phyloP scores from a whole-genome alignment of 2,113 vertebrate species.

The Seriola dumerili region DNA sequence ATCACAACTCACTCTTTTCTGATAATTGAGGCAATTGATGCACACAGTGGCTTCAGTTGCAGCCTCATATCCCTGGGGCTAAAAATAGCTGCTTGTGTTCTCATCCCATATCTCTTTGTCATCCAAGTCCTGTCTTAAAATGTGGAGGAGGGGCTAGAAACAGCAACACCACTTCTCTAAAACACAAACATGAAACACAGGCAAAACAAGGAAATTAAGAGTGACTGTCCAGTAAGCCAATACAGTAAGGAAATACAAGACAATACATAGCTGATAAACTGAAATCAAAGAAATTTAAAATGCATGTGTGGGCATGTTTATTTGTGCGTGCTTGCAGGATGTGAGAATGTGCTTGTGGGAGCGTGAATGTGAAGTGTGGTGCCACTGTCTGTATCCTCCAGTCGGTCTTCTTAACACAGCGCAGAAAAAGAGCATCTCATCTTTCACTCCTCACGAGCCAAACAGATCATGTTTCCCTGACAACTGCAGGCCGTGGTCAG shows the following conservation, averaged over 20 bases:
- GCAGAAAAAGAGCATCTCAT: slow-evolving; percentile 72
- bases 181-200: slow-evolving; percentile 39
- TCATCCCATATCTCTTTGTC: slow-evolving; percentile 71
- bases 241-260: not conserved
- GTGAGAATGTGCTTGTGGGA: slow-evolving; percentile 52
- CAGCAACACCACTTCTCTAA: slow-evolving; percentile 15
- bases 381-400: slow-evolving; percentile 60
- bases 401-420: slow-evolving; percentile 38
- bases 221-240: too few species aligned
- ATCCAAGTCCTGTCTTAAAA: slow-evolving; percentile 69
- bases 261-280: not conserved
- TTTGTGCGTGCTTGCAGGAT: slow-evolving; percentile 59
- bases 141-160: slow-evolving; percentile 59
- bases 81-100: slow-evolving; percentile 78
- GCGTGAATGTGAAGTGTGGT: slow-evolving; percentile 63
- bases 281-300: slow-evolving; percentile 36
- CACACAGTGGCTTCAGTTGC: slow-evolving; percentile 51
- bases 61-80: slow-evolving; percentile 60
- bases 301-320: slow-evolving; percentile 66
- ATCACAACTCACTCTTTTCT: slow-evolving; percentile 30
- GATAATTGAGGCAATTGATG: slow-evolving; percentile 43
- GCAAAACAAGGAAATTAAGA: slow-evolving; percentile 18
- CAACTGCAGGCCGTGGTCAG: slow-evolving; percentile 60
- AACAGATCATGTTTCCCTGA: slow-evolving; percentile 75
- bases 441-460: slow-evolving; percentile 64